Evolutionary conservation across 2,888 invertebrate genomes (phyloP).

Genomic region (Galeruca laticollis): DNA sequence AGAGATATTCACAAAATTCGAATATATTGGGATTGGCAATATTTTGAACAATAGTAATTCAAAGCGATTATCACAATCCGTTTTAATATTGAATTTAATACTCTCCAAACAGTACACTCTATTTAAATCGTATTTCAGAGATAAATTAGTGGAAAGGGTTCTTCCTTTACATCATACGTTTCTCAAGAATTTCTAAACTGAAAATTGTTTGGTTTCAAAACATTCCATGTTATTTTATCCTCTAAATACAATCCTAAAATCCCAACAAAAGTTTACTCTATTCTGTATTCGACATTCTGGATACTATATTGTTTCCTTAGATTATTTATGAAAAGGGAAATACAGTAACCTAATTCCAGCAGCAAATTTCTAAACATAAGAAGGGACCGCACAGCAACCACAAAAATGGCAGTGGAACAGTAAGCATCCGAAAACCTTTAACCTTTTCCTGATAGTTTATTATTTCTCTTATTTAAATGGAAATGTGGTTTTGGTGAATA

Average conservation of each 20-base stretch:
- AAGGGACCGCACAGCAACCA: conserved; percentile 5
- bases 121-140: no score
- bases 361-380: background rate
- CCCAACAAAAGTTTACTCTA: background rate
- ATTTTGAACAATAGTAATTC: no score
- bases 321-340: background rate
- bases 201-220: background rate
- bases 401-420: conserved; percentile 20
- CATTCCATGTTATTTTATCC: background rate
- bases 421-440: conserved; percentile 37
- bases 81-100: no score
- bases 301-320: background rate
- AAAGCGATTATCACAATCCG: no score
- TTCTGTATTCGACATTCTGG: background rate
- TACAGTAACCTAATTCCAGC: background rate
- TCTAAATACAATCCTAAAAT: background rate
- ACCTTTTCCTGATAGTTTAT: conserved; percentile 42
- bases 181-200: background rate
- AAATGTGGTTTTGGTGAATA: conserved; percentile 40
- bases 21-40: no score
- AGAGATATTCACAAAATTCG: no score
- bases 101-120: no score
- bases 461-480: conserved; percentile 45
- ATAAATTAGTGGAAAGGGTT: no score
- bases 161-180: background rate